Base-by-base conservation (phyloP, 1,140 invertebrate species). In the Drosophila erecta region DNA sequence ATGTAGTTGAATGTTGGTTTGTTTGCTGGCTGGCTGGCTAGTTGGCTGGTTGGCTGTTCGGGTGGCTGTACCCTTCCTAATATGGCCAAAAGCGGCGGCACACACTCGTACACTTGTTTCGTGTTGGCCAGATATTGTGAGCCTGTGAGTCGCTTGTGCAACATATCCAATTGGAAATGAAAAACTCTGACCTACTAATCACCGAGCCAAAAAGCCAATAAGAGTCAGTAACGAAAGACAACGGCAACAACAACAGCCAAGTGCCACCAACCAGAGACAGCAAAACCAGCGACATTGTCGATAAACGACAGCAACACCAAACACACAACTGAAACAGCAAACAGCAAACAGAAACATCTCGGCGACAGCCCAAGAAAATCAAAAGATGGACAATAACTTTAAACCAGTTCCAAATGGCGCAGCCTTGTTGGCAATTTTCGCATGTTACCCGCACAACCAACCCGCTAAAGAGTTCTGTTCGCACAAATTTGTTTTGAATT, bases 331-430 rank as follows among this genome's bases (percentile, higher is more conserved):
- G 14, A 17, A 37, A 30, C 41, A 15, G 27, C 40, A 60, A 17
- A 17, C 17, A 17, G 17, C 17, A 17, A 17, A 24, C 47, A 74
- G 49, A 80, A 76, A 47, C 61, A 64, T 57, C 66, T 57, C 77
- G 54, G 76, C 69, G 77, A 77, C 77, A 81, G 73, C 81, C 77
- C 85, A 89, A 89, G 79, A 87, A 87, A 87, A 75, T 83, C 79
- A 83, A 89, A 87, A 89, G 79, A 89, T 89, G 84, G 83, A 89
- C 84, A 89, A 87, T 89, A 83, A 79, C 84, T 89, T 89, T 89
- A 87, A 87, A 87, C 83, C 83, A 89, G 83, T 87, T 87, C 57
- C 60, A 64, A 49, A 70, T 66, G 50, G 66, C 79, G 66, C 76
- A 86, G 83, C 83, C 83, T 86, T 79, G 83, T 86, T 81, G 77